Evolutionary conservation across 1,140 invertebrate species (phyloP), one percentile per base, ranked within the genome.

Genomic region (Camponotus vicinus): DNA sequence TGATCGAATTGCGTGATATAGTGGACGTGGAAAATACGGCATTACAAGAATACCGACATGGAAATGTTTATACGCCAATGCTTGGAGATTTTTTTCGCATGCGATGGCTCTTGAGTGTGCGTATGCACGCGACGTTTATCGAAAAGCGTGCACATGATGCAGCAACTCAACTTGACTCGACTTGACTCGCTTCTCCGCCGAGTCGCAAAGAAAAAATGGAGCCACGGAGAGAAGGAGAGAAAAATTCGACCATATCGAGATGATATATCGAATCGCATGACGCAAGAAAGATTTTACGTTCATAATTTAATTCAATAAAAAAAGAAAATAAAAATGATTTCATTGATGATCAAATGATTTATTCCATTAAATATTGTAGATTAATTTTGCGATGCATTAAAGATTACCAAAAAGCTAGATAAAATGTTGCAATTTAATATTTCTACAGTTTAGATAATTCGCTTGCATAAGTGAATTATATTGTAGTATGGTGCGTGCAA

Each of bases 51-150:
- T 42, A n/a, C 45, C 57, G 21, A 32, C 85, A 52, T 63, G 67
- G 71, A 87, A 80, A 71, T 70, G 79, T 83, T 84, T 87, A 78
- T 84, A 83, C 59, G 73, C 40, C 13, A 40, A 4, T 49, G 45
- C 66, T 71, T 40, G 69, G 37, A 49, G 75, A 90, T 89, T 78
- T 86, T 49, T 87, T 67, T 64, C 34, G 52, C 73, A 66, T 66
- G 75, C 71, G 70, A 85, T 83, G 55, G 8, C 49, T 64, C 34
- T 84, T 75, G 70, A 78, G 64, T 59, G 42, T 64, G 85, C 66
- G 70, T 89, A 77, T 89, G 73, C 88, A 49, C 61, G 88, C 73
- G 85, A 90, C 88, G 88, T 85, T 84, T 89, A 86, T 89, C 52
- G 85, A 86, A 86, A 52, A 32, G 78, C 45, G 57, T 89, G 88